These are phyloP conservation scores for Anagrus nilaparvatae DNA, from an alignment of 1,140 invertebrate genomes.

Conservation along the genomic window DNA sequence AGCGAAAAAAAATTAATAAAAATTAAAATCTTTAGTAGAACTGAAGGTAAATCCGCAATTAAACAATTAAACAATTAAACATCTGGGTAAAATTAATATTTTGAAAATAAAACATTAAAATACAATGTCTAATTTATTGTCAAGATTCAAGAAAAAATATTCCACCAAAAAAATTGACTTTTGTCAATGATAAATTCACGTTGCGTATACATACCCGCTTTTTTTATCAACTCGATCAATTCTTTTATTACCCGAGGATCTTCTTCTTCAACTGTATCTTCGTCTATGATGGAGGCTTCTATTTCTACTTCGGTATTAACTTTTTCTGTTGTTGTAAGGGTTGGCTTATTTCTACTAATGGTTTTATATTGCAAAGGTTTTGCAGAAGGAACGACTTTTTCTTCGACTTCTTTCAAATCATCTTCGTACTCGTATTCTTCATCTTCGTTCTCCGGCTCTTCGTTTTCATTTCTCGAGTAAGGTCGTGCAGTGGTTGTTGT, in stretches of 20 bases:
- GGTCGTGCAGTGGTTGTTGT: conserved; percentile 44
- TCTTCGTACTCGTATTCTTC: conserved; percentile 57
- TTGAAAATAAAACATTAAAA: too few species aligned
- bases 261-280: conserved; percentile 46
- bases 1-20: too few species aligned
- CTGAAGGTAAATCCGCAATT: too few species aligned
- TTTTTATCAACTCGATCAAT: conserved; percentile 71
- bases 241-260: conserved; percentile 78
- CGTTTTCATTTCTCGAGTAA: conserved; percentile 42
- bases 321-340: conserved; percentile 20
- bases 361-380: conserved; percentile 36
- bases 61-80: too few species aligned
- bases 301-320: conserved; percentile 2
- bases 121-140: too few species aligned
- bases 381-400: conserved; percentile 26
- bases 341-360: conserved; percentile 31
- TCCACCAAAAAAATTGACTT: background rate
- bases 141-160: too few species aligned
- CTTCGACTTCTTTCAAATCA: conserved; percentile 43
- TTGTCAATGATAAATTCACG: conserved; percentile 6
- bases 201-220: conserved; percentile 46
- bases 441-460: conserved; percentile 32
- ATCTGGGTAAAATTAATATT: too few species aligned
- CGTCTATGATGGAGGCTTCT: conserved; percentile 7
- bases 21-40: too few species aligned